phyloP scores from a whole-genome alignment of 2,888 invertebrate species.

The Nasonovia ribisnigri region DNA sequence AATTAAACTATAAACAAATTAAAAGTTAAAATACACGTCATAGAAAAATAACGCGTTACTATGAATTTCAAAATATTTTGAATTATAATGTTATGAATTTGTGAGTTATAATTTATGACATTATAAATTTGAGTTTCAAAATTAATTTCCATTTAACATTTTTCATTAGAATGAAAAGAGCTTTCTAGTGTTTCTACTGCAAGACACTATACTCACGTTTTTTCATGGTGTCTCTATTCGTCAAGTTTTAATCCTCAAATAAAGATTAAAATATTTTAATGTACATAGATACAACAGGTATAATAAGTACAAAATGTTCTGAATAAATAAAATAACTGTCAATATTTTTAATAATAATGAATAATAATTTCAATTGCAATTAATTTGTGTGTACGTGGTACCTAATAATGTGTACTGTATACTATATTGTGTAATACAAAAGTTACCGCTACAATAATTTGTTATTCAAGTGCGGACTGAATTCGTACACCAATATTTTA shows the following conservation, averaged over 20 bases:
- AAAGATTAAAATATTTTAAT: neutral
- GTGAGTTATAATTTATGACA: neutral
- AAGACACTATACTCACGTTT: neutral
- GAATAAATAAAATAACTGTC: too few relatives aligned
- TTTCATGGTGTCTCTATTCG: neutral
- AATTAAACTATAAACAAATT: neutral
- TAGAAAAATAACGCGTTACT: neutral
- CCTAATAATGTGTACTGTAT: neutral
- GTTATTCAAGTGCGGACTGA: too few relatives aligned
- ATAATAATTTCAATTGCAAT: neutral
- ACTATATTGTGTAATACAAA: neutral
- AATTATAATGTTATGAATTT: neutral
- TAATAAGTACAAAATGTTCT: neutral
- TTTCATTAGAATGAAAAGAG: neutral
- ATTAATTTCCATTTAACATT: neutral
- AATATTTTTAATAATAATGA: neutral
- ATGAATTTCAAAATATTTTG: neutral
- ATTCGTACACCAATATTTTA: too few relatives aligned
- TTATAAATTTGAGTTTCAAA: neutral
- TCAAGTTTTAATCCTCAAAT: neutral
- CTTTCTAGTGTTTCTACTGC: neutral
- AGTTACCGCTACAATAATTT: too few relatives aligned
- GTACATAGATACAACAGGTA: neutral
- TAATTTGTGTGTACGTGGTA: neutral
- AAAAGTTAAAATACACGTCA: neutral